These are phyloP conservation scores for Lindbergichthys nudifrons DNA, from an alignment of 2,797 vertebrate genomes.

Conservation along the genomic window DNA sequence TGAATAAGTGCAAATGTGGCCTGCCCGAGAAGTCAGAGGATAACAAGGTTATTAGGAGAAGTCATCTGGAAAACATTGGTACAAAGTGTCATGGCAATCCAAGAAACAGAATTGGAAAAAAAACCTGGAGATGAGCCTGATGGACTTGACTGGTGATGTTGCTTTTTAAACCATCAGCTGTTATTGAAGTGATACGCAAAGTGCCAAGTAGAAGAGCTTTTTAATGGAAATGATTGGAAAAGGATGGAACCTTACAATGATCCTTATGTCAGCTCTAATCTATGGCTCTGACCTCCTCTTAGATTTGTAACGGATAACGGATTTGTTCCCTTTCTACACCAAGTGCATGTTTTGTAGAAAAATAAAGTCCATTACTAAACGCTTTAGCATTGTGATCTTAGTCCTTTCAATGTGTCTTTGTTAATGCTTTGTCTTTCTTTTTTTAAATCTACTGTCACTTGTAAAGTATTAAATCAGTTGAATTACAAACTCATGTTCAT, in stretches of 20 bases:
- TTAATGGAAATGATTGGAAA: background rate
- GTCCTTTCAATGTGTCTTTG: background rate
- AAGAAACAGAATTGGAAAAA: background rate
- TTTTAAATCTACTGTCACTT: background rate
- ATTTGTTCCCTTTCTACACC: conserved; percentile 49
- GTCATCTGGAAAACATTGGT: background rate
- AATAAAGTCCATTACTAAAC: conserved; percentile 58
- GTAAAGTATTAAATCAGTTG: background rate
- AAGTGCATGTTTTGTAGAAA: conserved; percentile 69
- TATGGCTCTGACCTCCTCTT: background rate
- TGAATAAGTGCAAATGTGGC: background rate
- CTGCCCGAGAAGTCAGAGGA: background rate
- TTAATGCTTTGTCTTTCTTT: background rate
- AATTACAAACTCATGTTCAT: background rate
- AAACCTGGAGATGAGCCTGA: background rate
- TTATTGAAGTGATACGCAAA: background rate
- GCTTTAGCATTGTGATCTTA: conserved; percentile 1
- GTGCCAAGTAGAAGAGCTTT: background rate
- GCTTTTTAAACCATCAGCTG: conserved; percentile 8
- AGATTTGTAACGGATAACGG: conserved; percentile 37
- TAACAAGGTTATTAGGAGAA: background rate
- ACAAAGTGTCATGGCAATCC: background rate
- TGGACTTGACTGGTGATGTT: background rate
- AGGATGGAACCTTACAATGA: conserved; percentile 10
- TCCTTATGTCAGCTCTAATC: conserved; percentile 10